Evolutionary conservation across 2,797 vertebrate genomes (phyloP), one percentile per base, ranked within the genome.

Genomic region (Melanotaenia nigrans): DNA sequence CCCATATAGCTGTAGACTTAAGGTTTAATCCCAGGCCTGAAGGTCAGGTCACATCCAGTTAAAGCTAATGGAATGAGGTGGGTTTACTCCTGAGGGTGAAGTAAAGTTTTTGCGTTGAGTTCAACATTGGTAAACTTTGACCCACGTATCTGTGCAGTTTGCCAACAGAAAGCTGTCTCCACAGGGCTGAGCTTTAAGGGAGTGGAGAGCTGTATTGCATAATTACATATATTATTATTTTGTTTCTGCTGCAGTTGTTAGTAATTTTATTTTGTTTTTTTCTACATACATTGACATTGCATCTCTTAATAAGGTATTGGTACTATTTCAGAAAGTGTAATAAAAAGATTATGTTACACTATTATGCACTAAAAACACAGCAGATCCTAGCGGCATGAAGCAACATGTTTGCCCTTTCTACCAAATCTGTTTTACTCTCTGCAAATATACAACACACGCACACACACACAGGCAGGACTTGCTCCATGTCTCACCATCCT

Each of bases 371-470:
- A 61, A 76, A 61, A 66, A 69, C 58, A 51, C n/a, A 64, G n/a
- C 61, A 76, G 40, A 83, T 85, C 75, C 45, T 8, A 22, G 61
- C 67, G 62, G 65, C 82, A 32, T 86, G 85, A 65, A 77, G 55
- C 32, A 66, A 87, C 88, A 79, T 2, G 78, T 66, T 67, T 49
- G 77, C 30, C 73, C 49, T 79, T 73, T 77, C 60, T 33, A 77
- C 60, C 73, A 84, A 85, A 85, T 81, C 77, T 72, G 72, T 86
- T 82, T 78, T 59, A 66, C 77, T 75, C 62, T 79, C 53, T 85
- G 81, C 71, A 84, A 79, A 81, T 71, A 77, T 24, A 77, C 75
- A 77, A 68, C 42, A 74, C 22, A 38, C 57, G 40, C 25, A 70
- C 22, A 38, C 61, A 47, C 62, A 77, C 56, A 65, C 36, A 75